phyloP scores from a whole-genome alignment of 1,140 invertebrate species.

The Pseudomyrmex cubaensis region DNA sequence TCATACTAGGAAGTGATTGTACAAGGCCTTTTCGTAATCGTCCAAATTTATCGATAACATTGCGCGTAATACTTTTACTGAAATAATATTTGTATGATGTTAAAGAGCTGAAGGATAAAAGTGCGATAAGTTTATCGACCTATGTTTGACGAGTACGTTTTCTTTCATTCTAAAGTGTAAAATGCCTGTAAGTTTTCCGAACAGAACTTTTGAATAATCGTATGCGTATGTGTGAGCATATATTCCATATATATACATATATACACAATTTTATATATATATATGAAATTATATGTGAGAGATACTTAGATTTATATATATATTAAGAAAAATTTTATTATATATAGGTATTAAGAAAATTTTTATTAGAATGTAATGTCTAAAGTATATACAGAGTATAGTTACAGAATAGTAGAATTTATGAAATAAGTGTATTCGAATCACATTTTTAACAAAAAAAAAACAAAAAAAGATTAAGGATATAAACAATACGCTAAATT shows the following conservation, averaged over 20 bases:
- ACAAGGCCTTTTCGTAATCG: conserved; percentile 61
- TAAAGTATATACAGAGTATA: conserved; percentile 39
- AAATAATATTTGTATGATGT: conserved; percentile 41
- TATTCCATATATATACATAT: no score
- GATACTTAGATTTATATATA: conserved; percentile 17
- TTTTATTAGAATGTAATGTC: conserved; percentile 79
- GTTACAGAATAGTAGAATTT: conserved; percentile 38
- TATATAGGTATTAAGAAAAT: conserved; percentile 63
- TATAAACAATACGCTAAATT: no score
- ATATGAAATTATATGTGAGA: no score
- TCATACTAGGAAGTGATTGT: conserved; percentile 59
- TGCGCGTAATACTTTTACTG: background rate
- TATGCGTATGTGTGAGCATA: no score
- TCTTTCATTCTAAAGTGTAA: no score
- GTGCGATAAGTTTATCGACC: conserved; percentile 10
- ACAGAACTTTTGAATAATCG: no score
- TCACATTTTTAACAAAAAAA: background rate
- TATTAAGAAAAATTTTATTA: conserved; percentile 75
- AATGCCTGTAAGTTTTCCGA: no score
- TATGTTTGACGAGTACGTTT: no score
- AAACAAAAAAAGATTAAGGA: no score
- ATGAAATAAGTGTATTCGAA: conserved; percentile 54
- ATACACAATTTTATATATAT: no score
- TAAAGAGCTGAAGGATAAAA: background rate
- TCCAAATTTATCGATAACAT: conserved; percentile 65